Evolutionary conservation across 2,797 vertebrate species (phyloP), one percentile per base, ranked within the genome.

Genomic region (Sebastolobus alascanus): DNA sequence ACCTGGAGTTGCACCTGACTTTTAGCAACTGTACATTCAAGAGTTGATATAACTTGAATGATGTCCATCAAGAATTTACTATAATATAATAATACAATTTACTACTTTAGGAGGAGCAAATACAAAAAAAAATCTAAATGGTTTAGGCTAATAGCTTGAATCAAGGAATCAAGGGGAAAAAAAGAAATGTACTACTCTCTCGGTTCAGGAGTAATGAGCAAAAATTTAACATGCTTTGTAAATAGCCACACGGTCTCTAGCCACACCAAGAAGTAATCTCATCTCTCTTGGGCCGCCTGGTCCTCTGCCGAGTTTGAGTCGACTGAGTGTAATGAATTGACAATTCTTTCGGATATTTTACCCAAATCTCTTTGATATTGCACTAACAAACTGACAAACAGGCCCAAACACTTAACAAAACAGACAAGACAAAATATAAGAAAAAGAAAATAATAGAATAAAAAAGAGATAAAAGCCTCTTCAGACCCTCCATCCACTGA

Each of bases 281-380:
- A 54, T 54, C 31, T 33, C 16, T 55, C 46, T 54, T 43, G 40
- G 0, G 40, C 40, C 14, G 0, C 40, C 0, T 22, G 31, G 33
- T n/a, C 35, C 43, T 46, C 43, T 14, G 18, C 14, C 3, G 43
- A 46, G 43, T 46, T 46, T 8, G 43, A 46, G 43, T 46, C 16
- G 3, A 46, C 43, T 46, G 43, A 46, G 43, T 46, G 16, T 18
- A 46, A 46, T 14, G 6, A 46, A 14, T 46, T 18, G 43, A 46
- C 43, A 46, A 6, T 46, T 46, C 43, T 46, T 46, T 46, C 43
- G 7, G 43, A 46, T 46, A 20, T 55, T 25, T 38, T 56, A 66
- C 14, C 40, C 38, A 65, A 18, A 40, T 66, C 1, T 22, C 20
- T 38, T 3, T 11, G 20, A 60, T 60, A 33, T 60, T 29, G 3